These are phyloP conservation scores for Leptarthrus brevirostris DNA, from an alignment of 2,888 invertebrate genomes.

Conservation along the genomic window DNA sequence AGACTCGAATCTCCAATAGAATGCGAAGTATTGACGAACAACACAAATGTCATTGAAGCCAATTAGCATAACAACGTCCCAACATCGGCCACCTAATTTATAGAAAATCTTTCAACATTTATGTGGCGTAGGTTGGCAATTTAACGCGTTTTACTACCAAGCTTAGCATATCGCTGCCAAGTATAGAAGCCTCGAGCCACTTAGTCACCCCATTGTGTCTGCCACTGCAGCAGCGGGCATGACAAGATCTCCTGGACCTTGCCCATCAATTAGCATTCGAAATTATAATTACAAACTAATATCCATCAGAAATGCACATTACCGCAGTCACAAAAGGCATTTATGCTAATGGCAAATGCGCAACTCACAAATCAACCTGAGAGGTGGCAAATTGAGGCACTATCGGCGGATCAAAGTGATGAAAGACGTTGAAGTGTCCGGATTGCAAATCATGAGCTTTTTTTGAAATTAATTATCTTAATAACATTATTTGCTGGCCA, in stretches of 20 bases:
- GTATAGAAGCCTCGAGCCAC: slow-evolving; percentile 12
- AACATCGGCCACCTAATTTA: slow-evolving; percentile 49
- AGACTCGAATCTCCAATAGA: neutral
- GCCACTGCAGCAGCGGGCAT: neutral
- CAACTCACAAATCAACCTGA: slow-evolving; percentile 11
- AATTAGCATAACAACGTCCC: slow-evolving; percentile 51
- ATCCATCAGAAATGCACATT: slow-evolving; percentile 40
- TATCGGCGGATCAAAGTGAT: slow-evolving; percentile 45
- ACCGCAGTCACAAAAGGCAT: slow-evolving; percentile 16
- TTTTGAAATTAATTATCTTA: slow-evolving; percentile 30
- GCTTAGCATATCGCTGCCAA: slow-evolving; percentile 1
- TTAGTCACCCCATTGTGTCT: slow-evolving; percentile 46
- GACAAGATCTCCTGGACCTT: slow-evolving; percentile 26
- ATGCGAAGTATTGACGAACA: slow-evolving; percentile 40
- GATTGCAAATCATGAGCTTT: slow-evolving; percentile 43
- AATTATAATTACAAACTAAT: slow-evolving; percentile 39
- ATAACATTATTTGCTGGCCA: slow-evolving; percentile 39
- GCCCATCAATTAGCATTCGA: slow-evolving; percentile 43
- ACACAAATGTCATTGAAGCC: slow-evolving; percentile 44
- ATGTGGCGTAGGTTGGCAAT: slow-evolving; percentile 37
- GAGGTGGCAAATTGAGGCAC: slow-evolving; percentile 40
- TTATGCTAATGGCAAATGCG: slow-evolving; percentile 41
- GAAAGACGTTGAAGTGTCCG: slow-evolving; percentile 22
- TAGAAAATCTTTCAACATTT: slow-evolving; percentile 16
- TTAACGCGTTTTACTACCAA: slow-evolving; percentile 29